Percentiles rank a stretch among this genome's conserved stretches.
Evolutionary conservation across 2,888 invertebrate species (phyloP).

Genomic region (Petrolisthes cinctipes): DNA sequence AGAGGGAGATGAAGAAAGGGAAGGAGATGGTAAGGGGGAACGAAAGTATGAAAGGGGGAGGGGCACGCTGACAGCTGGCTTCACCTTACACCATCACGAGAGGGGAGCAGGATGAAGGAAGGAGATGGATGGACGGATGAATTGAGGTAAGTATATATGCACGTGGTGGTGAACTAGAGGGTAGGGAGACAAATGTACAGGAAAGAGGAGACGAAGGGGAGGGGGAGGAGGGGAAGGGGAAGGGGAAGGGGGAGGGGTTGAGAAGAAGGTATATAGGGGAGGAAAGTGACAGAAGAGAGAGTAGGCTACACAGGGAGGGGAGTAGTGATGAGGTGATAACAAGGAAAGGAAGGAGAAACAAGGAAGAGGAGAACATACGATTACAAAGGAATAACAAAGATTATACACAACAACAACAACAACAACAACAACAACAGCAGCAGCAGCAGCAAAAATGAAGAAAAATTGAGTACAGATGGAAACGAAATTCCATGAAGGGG

Average conservation of each 20-base stretch:
- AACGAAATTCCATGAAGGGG: too few relatives aligned
- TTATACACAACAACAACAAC: too few relatives aligned
- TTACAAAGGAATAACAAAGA: too few relatives aligned
- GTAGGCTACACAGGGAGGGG: neutral
- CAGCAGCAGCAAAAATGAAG: too few relatives aligned
- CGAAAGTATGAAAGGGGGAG: neutral
- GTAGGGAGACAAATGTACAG: neutral
- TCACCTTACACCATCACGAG: neutral
- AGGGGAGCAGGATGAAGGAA: neutral
- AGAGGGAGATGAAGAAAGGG: too few relatives aligned
- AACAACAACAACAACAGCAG: too few relatives aligned
- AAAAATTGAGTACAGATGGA: too few relatives aligned
- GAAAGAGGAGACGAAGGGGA: neutral
- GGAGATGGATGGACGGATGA: neutral
- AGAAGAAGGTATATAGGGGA: neutral
- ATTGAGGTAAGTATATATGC: neutral
- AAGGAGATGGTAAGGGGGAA: too few relatives aligned
- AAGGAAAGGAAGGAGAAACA: neutral
- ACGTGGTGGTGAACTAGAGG: neutral
- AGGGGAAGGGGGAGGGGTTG: neutral
- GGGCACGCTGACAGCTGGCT: slow-evolving; percentile 10
- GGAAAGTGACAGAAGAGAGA: neutral
- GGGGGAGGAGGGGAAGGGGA: neutral
- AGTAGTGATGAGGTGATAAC: neutral
- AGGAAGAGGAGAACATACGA: neutral